These are phyloP conservation scores for Phataginus tetradactyla DNA, from an alignment of 2,797 vertebrate species.

Conservation along the genomic window DNA sequence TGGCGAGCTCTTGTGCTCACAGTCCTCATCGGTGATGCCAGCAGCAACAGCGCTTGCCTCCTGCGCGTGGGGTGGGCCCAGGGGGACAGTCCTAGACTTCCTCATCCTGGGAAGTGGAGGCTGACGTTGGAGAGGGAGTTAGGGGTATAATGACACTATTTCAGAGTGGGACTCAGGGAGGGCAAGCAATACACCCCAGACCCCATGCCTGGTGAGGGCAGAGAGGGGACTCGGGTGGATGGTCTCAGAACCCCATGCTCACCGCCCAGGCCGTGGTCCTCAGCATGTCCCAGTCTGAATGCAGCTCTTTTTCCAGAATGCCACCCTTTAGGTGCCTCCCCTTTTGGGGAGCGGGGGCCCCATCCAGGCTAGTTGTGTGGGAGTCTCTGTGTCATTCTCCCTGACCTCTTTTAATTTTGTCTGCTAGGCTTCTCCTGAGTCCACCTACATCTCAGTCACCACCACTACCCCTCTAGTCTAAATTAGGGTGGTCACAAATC, in stretches of 20 bases:
- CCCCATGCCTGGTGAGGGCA: background rate
- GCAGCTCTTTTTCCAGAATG: background rate
- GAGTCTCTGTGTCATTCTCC: no score
- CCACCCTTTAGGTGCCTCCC: accelerated
- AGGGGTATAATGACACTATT: background rate
- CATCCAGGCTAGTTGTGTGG: background rate
- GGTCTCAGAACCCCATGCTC: background rate
- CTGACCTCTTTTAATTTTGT: background rate
- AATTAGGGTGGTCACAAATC: background rate
- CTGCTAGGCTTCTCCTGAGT: background rate
- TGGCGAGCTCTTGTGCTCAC: background rate
- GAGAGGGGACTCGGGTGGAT: background rate
- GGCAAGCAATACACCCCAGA: background rate
- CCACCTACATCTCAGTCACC: accelerated
- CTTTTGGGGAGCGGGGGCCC: background rate
- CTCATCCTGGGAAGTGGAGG: accelerated
- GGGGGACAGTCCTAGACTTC: background rate
- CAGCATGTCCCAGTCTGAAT: accelerated
- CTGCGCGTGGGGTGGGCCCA: accelerated
- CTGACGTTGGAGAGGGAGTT: no score
- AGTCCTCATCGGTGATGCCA: accelerated
- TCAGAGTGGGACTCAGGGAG: background rate
- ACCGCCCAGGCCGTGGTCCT: no score
- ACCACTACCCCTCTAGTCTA: background rate
- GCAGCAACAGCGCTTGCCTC: no score